Evolutionary conservation across 2,888 invertebrate species (phyloP).

Genomic region (Phorcus lineatus): DNA sequence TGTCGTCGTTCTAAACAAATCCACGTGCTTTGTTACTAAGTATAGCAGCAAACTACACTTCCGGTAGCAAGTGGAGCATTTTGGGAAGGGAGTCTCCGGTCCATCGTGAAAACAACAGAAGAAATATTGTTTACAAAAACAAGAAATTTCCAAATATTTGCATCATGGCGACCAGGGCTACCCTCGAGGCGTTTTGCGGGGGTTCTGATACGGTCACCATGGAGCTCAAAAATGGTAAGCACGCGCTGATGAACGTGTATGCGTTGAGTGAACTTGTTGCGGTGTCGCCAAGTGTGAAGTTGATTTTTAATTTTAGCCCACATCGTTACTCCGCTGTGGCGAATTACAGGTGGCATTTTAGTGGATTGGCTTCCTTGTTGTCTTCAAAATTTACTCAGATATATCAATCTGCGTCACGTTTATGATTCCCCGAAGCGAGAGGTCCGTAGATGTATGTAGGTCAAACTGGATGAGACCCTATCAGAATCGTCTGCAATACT

Average conservation of each 20-base stretch:
- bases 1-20: conserved; percentile 50
- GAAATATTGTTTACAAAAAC: conserved; percentile 25
- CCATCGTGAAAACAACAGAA: conserved; percentile 35
- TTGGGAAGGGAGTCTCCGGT: conserved; percentile 48
- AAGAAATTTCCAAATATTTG: conserved; percentile 42
- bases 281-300: background rate
- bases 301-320: background rate
- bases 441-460: background rate
- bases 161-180: conserved; percentile 48
- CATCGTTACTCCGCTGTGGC: too few species aligned
- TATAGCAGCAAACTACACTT: conserved; percentile 50
- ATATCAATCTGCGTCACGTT: too few species aligned
- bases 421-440: too few species aligned
- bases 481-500: background rate
- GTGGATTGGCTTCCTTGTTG: too few species aligned
- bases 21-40: conserved; percentile 60
- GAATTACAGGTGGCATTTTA: too few species aligned
- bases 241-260: background rate
- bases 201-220: conserved; percentile 53
- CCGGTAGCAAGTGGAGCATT: conserved; percentile 55
- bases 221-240: conserved; percentile 61
- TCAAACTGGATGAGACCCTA: background rate
- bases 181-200: conserved; percentile 41
- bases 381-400: too few species aligned
- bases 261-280: conserved; percentile 13